A percentile compares a stretch with the other conserved stretches of the same genome.
phyloP scores from a whole-genome alignment of 2,888 invertebrate species.

The Sinopyrophorus schimmeli region DNA sequence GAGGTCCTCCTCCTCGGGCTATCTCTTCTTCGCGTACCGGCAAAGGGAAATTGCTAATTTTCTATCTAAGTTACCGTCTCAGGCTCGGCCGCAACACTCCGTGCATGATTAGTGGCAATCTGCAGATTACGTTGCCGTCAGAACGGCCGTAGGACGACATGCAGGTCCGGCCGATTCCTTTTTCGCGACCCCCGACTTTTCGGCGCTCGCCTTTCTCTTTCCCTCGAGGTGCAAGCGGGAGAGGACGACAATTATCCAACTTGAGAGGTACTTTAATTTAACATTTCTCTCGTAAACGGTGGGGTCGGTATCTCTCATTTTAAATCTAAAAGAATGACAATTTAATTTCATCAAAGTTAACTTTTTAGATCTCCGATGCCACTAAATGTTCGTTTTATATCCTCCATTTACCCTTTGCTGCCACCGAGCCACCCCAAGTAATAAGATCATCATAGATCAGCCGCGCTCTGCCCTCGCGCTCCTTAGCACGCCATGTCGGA shows the following conservation, averaged over 20 bases:
- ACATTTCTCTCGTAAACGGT: slow-evolving; percentile 35
- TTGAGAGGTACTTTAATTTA: slow-evolving; percentile 38
- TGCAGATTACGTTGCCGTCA: slow-evolving; percentile 25
- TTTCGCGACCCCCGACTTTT: slow-evolving; percentile 19
- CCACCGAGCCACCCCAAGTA: slow-evolving; percentile 41
- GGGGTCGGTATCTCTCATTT: slow-evolving; percentile 33
- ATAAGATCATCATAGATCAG: slow-evolving; percentile 50
- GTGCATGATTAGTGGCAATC: slow-evolving; percentile 32
- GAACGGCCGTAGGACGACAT: slow-evolving; percentile 16
- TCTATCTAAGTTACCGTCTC: slow-evolving; percentile 47
- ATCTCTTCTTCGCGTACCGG: slow-evolving; percentile 40
- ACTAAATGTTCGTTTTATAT: slow-evolving; percentile 48
- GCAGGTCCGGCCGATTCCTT: slow-evolving; percentile 25
- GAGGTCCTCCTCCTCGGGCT: slow-evolving; percentile 46
- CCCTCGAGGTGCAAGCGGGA: slow-evolving; percentile 26
- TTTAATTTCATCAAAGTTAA: slow-evolving; percentile 48
- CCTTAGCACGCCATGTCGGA: slow-evolving; percentile 52
- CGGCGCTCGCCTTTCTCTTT: slow-evolving; percentile 8
- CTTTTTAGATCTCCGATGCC: slow-evolving; percentile 49
- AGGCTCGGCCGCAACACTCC: slow-evolving; percentile 30
- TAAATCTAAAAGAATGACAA: slow-evolving; percentile 47
- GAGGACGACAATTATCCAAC: slow-evolving; percentile 30
- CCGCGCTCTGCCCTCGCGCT: slow-evolving; percentile 36
- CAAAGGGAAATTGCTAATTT: slow-evolving; percentile 55
- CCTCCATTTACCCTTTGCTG: slow-evolving; percentile 46